Evolutionary conservation across 2,888 invertebrate genomes (phyloP).

Genomic region (Aspidiotus rigidus): DNA sequence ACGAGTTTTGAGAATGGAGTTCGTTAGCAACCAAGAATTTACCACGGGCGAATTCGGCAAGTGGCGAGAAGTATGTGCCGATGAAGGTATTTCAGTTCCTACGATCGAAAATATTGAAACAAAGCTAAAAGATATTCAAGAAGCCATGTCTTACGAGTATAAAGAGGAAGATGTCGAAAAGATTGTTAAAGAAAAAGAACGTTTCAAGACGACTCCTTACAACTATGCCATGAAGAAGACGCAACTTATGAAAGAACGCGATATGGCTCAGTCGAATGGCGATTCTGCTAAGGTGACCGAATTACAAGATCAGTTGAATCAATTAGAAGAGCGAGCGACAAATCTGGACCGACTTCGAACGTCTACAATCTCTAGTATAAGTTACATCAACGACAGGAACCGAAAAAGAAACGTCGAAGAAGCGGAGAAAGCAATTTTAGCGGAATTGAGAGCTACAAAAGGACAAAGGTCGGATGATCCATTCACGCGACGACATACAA

Average conservation of each 20-base stretch:
- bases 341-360: constrained; percentile 84
- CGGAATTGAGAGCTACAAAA: constrained; percentile 56
- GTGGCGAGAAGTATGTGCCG: constrained; percentile 76
- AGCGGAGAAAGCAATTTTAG: constrained; percentile 86
- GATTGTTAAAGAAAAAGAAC: constrained; percentile 79
- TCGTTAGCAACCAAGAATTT: constrained; percentile 93
- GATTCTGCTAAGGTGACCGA: constrained; percentile 66
- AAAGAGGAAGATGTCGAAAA: constrained; percentile 88
- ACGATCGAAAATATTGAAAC: constrained; percentile 70
- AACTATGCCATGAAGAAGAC: constrained; percentile 98
- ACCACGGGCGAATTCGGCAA: constrained; percentile 84
- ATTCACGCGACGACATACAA: constrained; percentile 79
- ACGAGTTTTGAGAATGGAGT: constrained; percentile 85
- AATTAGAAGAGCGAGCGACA: constrained; percentile 81
- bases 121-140: constrained; percentile 78
- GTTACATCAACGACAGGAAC: constrained; percentile 92
- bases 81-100: constrained; percentile 59
- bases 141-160: constrained; percentile 82
- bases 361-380: constrained; percentile 85
- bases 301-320: constrained; percentile 66
- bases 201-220: constrained; percentile 83
- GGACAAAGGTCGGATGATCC: constrained; percentile 75
- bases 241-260: constrained; percentile 80
- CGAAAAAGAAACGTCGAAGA: constrained; percentile 84
- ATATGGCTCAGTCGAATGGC: constrained; percentile 49